A percentile compares a stretch with the other conserved stretches of the same genome.
phyloP scores from a whole-genome alignment of 2,888 invertebrate species.

The Cylindroiulus punctatus region DNA sequence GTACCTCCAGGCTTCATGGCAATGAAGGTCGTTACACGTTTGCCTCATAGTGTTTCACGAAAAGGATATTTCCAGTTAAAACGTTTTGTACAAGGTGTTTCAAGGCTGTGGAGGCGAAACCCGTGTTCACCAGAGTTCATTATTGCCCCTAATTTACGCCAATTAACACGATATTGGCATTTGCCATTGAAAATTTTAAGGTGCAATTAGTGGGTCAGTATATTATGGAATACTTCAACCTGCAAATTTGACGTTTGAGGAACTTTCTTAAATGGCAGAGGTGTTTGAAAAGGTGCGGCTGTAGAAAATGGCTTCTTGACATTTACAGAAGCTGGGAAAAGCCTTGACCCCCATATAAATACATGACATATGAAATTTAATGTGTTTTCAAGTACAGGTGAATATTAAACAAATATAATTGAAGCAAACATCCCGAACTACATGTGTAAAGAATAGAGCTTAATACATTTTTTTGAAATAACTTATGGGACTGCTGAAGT shows the following conservation, averaged over 20 bases:
- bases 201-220: neutral
- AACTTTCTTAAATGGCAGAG: neutral
- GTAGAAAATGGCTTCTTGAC: neutral
- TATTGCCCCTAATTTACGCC: slow-evolving; percentile 8
- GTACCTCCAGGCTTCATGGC: neutral
- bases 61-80: neutral
- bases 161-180: slow-evolving; percentile 18
- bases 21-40: neutral
- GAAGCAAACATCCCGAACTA: too few relatives aligned
- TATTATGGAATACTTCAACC: neutral
- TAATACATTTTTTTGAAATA: too few relatives aligned
- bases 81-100: neutral
- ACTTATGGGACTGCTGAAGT: too few relatives aligned
- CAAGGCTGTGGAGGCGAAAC: slow-evolving; percentile 1
- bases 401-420: too few relatives aligned
- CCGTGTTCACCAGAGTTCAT: neutral
- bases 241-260: neutral
- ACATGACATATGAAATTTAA: too few relatives aligned
- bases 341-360: too few relatives aligned
- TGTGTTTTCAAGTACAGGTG: too few relatives aligned
- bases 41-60: neutral
- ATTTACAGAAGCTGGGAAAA: neutral
- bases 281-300: neutral
- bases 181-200: slow-evolving; percentile 5
- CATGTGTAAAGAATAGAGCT: too few relatives aligned